Evolutionary conservation across 2,113 vertebrate species (phyloP), one percentile per base, ranked within the genome.

Genomic region (Hemibates koningsi): DNA sequence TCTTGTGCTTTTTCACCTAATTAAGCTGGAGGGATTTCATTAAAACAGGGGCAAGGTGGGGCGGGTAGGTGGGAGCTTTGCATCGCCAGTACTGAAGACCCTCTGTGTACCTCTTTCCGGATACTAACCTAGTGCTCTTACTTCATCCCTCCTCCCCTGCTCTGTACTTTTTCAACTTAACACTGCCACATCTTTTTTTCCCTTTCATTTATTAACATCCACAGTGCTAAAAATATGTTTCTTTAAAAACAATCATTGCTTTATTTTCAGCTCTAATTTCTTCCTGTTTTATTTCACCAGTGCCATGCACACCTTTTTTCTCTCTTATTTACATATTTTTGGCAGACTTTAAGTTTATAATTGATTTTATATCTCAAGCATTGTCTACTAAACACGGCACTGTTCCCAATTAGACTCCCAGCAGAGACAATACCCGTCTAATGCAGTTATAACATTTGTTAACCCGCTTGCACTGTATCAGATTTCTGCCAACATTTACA

Each of bases 21-120:
- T 97, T 96, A 97, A 95, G 89, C 96, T 95, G 90, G 91, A 94
- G 95, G 95, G 96, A 96, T 95, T 96, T 95, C 83, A 79, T 89
- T 90, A 91, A 94, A 91, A 93, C 86, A 59, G 34, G 50, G 85
- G 66, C 48, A 41, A 86, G 59, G 24, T 79, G 71, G 19, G 43
- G 85, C 43, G 81, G 85, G 61, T 66, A 53, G 6, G 32, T 24
- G 59, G 82, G 84, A 81, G 86, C 66, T 80, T 84, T 50, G 13
- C 82, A 85, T 53, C 57, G 12, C 81, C 59, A 68, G 38, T 85
- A 61, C 32, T 90, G 80, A 85, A 83, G 81, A 87, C 56, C 63
- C 81, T 83, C n/a, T 32, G 21, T 34, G 45, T 36, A 81, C 71
- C 3, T 43, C 53, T 24, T 89, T 50, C 50, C 6, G 66, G 80